Conservation (phyloP, 2,888 invertebrate genomes). For the Aplocera efformata region DNA sequence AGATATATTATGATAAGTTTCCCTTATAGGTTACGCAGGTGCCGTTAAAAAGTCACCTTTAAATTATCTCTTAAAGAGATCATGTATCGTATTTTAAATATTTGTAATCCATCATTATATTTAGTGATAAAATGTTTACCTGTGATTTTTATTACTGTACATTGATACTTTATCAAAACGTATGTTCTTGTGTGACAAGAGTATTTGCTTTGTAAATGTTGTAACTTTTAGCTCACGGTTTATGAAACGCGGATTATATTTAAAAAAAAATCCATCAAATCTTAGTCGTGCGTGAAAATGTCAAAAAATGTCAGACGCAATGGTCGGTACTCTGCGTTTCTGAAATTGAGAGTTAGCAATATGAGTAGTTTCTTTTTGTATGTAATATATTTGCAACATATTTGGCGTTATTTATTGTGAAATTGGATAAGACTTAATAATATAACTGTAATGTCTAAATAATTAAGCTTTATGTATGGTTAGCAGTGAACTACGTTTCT, state of each 20-base stretch:
- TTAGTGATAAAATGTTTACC: conserved; percentile 69
- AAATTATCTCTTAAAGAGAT: conserved; percentile 47
- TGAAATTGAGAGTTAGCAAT: conserved; percentile 24
- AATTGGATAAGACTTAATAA: conserved; percentile 46
- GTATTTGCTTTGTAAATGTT: conserved; percentile 40
- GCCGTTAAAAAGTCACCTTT: conserved; percentile 14
- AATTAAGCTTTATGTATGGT: conserved; percentile 21
- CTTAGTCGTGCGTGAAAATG: too few relatives aligned
- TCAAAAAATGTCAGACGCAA: too few relatives aligned
- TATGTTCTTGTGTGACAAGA: conserved; percentile 74
- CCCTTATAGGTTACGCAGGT: conserved; percentile 10
- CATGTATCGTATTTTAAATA: conserved; percentile 25
- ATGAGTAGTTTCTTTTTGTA: conserved; percentile 32
- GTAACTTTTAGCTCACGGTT: conserved; percentile 20
- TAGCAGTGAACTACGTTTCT: conserved; percentile 6
- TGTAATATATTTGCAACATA: conserved; percentile 31
- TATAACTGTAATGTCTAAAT: conserved; percentile 30
- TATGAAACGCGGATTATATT: too few relatives aligned
- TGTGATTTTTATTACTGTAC: conserved; percentile 68
- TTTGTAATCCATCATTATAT: conserved; percentile 42
- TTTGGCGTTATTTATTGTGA: conserved; percentile 32
- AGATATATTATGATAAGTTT: not conserved
- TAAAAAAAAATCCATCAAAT: too few relatives aligned
- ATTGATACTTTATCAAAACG: conserved; percentile 19
- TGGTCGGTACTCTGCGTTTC: too few relatives aligned